Conservation (phyloP, 2,797 vertebrate genomes). For the Kryptopterus vitreolus region DNA sequence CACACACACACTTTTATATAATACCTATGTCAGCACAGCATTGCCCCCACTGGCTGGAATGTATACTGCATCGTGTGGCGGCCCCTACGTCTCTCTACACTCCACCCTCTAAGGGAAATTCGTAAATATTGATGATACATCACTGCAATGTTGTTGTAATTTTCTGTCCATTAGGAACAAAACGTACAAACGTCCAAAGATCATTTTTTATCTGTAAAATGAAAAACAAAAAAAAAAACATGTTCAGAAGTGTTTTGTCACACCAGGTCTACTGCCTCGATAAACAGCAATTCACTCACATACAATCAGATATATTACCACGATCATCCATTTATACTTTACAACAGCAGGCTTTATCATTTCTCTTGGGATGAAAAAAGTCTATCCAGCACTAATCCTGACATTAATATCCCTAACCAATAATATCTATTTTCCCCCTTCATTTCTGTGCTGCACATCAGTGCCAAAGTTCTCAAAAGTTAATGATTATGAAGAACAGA, state of each 20-base stretch:
- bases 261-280: neutral
- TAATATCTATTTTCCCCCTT: neutral
- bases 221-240: neutral
- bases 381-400: neutral
- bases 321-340: neutral
- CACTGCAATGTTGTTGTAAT: constrained; percentile 7
- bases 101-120: constrained; percentile 29
- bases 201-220: neutral
- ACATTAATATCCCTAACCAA: neutral
- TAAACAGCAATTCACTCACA: neutral
- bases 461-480: constrained; percentile 53
- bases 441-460: constrained; percentile 22
- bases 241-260: neutral
- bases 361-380: constrained; percentile 9
- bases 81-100: constrained; percentile 20
- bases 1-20: constrained; percentile 51
- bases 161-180: constrained; percentile 20
- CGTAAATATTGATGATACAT: constrained; percentile 33
- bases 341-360: neutral
- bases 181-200: neutral
- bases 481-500: constrained; percentile 52
- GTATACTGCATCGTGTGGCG: constrained; percentile 34
- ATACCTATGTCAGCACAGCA: constrained; percentile 38
- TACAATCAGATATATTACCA: constrained; percentile 2
- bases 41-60: constrained; percentile 59